Percentiles rank a stretch among this genome's conserved stretches.
phyloP scores from a whole-genome alignment of 1,140 invertebrate genomes.

The Mizuhopecten yessoensis region DNA sequence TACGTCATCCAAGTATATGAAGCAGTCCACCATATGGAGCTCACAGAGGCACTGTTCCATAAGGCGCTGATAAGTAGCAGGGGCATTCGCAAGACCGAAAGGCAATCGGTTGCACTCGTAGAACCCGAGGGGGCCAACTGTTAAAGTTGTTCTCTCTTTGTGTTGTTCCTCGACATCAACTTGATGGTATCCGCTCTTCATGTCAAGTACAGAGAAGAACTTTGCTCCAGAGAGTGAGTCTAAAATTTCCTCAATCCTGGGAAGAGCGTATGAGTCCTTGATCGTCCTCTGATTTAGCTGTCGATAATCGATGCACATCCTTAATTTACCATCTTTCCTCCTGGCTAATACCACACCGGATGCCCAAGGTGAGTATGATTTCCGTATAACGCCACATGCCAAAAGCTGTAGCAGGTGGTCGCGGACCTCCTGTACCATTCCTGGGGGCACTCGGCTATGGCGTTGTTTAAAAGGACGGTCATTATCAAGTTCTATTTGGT shows the following conservation, averaged over 20 bases:
- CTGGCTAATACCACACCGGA: constrained; percentile 58
- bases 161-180: constrained; percentile 73
- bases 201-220: constrained; percentile 69
- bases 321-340: constrained; percentile 69
- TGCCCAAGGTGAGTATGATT: constrained; percentile 59
- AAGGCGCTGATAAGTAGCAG: constrained; percentile 70
- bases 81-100: constrained; percentile 67
- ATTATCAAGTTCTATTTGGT: constrained; percentile 56
- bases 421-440: constrained; percentile 55
- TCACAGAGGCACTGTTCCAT: constrained; percentile 66
- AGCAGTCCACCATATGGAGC: too few relatives aligned
- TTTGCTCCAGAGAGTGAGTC: constrained; percentile 59
- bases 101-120: constrained; percentile 61
- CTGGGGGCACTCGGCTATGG: constrained; percentile 46
- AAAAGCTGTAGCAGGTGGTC: constrained; percentile 54
- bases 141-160: constrained; percentile 63
- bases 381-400: constrained; percentile 45
- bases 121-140: constrained; percentile 57
- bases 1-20: constrained; percentile 71
- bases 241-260: constrained; percentile 56
- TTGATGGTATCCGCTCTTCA: constrained; percentile 79
- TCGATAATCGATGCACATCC: constrained; percentile 70
- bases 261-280: constrained; percentile 64
- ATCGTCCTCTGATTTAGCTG: constrained; percentile 64
- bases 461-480: constrained; percentile 52